phyloP scores from a whole-genome alignment of 2,888 invertebrate species.

The Drosophila mulleri region DNA sequence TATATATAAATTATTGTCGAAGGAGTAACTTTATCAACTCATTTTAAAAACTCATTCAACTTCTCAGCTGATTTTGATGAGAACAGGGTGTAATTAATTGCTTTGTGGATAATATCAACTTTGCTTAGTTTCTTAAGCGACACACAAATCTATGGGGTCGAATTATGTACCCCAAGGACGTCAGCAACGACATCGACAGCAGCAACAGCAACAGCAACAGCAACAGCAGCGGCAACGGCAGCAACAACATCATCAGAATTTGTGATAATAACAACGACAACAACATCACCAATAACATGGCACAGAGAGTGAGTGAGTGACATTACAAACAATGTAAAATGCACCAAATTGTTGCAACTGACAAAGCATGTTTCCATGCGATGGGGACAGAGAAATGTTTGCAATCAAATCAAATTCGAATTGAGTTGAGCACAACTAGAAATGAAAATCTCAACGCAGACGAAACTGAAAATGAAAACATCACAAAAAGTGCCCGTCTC shows the following conservation, averaged over 20 bases:
- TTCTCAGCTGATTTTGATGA: not conserved
- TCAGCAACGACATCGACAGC: slow-evolving; percentile 8
- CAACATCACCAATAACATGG: slow-evolving; percentile 4
- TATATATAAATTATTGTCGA: no score
- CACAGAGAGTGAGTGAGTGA: slow-evolving; percentile 44
- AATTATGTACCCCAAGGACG: slow-evolving; percentile 47
- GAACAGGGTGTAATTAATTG: slow-evolving; percentile 49
- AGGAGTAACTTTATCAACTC: not conserved
- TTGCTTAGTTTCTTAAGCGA: slow-evolving; percentile 30
- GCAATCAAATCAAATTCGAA: slow-evolving; percentile 77
- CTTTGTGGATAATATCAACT: slow-evolving; percentile 62
- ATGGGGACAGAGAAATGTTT: slow-evolving; percentile 36
- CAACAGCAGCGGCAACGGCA: slow-evolving; percentile 9
- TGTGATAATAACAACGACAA: slow-evolving; percentile 11
- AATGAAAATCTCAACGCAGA: slow-evolving; percentile 53
- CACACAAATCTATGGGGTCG: slow-evolving; percentile 46
- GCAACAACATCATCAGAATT: slow-evolving; percentile 13
- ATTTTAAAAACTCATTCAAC: no score
- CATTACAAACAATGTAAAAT: slow-evolving; percentile 73
- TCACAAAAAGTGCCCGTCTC: slow-evolving; percentile 37
- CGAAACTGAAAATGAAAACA: slow-evolving; percentile 53
- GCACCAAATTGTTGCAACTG: slow-evolving; percentile 67
- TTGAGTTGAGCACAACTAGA: slow-evolving; percentile 63
- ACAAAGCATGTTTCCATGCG: slow-evolving; percentile 35
- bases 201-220: slow-evolving; percentile 12